Evolutionary conservation across 2,888 invertebrate genomes (phyloP).

Genomic region (Caenorhabditis sp.): DNA sequence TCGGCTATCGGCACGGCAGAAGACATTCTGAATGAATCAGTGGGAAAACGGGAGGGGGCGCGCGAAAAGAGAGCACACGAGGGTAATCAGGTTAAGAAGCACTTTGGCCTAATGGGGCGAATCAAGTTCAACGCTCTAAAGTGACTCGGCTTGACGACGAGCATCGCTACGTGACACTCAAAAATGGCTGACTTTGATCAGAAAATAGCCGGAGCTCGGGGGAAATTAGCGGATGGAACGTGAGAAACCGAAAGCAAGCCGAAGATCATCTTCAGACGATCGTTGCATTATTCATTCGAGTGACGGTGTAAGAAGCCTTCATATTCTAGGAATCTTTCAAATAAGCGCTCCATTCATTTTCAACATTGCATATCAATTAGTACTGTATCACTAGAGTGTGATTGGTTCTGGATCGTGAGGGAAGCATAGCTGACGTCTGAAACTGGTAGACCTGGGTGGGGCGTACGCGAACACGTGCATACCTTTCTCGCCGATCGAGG

Average conservation of each 20-base stretch:
- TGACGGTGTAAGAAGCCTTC: too few relatives aligned
- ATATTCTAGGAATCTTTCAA: neutral
- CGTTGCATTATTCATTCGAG: too few relatives aligned
- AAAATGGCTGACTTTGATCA: too few relatives aligned
- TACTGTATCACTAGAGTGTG: slow-evolving; percentile 20
- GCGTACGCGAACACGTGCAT: neutral
- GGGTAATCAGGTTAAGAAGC: too few relatives aligned
- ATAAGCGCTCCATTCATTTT: neutral
- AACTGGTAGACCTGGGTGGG: slow-evolving; percentile 6
- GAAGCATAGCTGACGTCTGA: slow-evolving; percentile 46
- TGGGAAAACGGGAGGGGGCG: neutral
- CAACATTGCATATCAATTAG: neutral
- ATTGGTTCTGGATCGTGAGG: slow-evolving; percentile 28
- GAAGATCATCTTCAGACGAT: too few relatives aligned
- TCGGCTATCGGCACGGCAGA: neutral
- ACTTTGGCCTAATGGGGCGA: too few relatives aligned
- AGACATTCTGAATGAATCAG: slow-evolving; percentile 1
- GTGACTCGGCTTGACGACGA: too few relatives aligned
- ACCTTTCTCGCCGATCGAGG: slow-evolving; percentile 13
- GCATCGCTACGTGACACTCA: too few relatives aligned
- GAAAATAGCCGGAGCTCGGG: too few relatives aligned
- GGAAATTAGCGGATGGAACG: too few relatives aligned
- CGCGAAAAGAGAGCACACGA: neutral
- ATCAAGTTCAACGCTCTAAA: too few relatives aligned
- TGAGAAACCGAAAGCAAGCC: too few relatives aligned